phyloP scores from a whole-genome alignment of 1,140 invertebrate genomes.

The Oncopeltus fasciatus region DNA sequence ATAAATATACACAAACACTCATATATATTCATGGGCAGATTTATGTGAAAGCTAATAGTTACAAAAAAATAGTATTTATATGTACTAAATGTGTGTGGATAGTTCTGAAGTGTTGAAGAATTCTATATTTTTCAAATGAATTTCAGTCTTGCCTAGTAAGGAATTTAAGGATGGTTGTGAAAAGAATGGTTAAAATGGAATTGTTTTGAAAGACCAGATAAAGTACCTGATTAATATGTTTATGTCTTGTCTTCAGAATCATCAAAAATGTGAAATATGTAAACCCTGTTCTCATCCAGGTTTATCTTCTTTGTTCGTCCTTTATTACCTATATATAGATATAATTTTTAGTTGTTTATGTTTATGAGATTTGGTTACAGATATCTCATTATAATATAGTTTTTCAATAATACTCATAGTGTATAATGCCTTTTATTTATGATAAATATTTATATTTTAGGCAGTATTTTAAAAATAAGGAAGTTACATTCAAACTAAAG shows the following conservation, averaged over 20 bases:
- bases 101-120: too few species aligned
- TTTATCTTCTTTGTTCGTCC: background rate
- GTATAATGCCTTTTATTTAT: background rate
- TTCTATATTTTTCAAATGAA: too few species aligned
- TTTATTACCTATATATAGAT: background rate
- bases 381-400: conserved; percentile 1
- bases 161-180: background rate
- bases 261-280: background rate
- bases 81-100: too few species aligned
- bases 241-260: background rate
- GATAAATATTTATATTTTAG: conserved; percentile 1
- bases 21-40: too few species aligned
- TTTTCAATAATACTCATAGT: conserved; percentile 12
- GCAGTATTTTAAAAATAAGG: conserved; percentile 5
- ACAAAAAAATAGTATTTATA: too few species aligned
- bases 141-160: too few species aligned
- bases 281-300: background rate
- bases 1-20: too few species aligned
- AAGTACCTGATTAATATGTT: conserved; percentile 13
- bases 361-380: background rate
- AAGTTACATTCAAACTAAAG: conserved; percentile 17
- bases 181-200: background rate
- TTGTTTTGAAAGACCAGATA: conserved; percentile 13
- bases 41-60: too few species aligned
- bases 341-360: background rate